Conservation (phyloP, 2,797 vertebrate genomes). For the Sebastes elongatus region DNA sequence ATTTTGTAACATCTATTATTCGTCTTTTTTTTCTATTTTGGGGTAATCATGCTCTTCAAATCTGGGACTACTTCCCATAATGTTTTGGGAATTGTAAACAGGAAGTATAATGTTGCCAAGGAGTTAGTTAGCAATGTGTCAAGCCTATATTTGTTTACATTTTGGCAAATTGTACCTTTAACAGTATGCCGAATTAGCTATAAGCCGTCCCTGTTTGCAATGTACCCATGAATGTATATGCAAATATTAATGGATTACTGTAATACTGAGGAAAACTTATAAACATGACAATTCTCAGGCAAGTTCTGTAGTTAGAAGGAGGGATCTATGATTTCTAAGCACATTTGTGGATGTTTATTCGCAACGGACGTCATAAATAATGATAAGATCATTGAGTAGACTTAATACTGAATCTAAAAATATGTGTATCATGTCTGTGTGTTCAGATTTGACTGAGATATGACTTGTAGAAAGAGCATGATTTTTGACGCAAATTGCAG, state of each 20-base stretch:
- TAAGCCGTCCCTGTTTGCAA: neutral
- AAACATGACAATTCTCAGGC: neutral
- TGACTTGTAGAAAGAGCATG: neutral
- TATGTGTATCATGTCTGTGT: neutral
- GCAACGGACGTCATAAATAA: neutral
- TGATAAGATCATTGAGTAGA: neutral
- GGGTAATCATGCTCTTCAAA: neutral
- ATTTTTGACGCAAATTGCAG: neutral
- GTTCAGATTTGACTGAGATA: neutral
- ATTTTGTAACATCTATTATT: neutral
- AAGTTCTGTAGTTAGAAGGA: neutral
- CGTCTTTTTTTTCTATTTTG: neutral
- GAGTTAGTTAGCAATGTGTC: neutral
- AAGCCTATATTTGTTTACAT: neutral
- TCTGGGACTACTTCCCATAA: neutral
- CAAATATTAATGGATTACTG: neutral
- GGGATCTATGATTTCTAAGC: neutral
- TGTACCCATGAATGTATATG: neutral
- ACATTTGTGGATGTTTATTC: neutral
- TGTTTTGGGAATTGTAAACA: neutral
- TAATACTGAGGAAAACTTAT: neutral
- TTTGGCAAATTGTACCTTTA: neutral
- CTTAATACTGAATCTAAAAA: neutral
- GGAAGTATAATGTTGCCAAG: neutral
- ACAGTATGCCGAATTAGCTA: neutral